Evolutionary conservation across 2,113 vertebrate genomes (phyloP), one percentile per base, ranked within the genome.

Genomic region (Larimichthys crocea): DNA sequence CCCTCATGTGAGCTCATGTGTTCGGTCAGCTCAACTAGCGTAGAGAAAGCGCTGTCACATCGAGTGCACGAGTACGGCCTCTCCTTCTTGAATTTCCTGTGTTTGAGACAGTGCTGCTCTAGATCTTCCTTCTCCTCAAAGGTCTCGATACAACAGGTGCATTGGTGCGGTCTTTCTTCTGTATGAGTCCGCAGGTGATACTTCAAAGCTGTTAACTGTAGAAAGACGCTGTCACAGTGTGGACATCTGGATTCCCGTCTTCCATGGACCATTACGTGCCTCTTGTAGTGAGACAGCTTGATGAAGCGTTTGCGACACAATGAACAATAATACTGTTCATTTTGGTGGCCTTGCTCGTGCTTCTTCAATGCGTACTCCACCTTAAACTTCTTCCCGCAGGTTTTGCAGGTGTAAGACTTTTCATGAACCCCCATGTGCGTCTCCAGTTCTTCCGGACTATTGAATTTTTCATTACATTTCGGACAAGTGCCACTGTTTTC

Each of bases 61-160:
- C 92, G 87, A 0, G 90, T 92, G 83, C 93, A 94, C 5, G 91
- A 91, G 86, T 91, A 93, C 1, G 93, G 93, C 46, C 80, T 71
- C 75, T 93, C 82, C 55, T 60, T 79, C 77, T 87, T 92, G 44
- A 93, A 84, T 10, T 88, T 92, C 65, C 82, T 82, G 86, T 94
- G 93, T 56, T 82, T 91, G n/a, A 92, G 77, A 48, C 91, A 80
- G 77, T 94, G 93, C 4, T 85, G 89, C 59, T 94, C 90, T 1
- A 93, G 80, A 1, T 90, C 86, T 2, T 88, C 88, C 50, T 82
- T 64, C 16, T 80, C 56, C 77, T 82, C 84, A 14, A 93, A 94
- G 42, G 84, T 90, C 50, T 93, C 93, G 0, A 91, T 77, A 14
- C 93, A 94, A 35, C 91, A 92, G 60, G 29, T 52, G 74, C 93